Evolutionary conservation across 64 coral and sea anemone genomes (phyloP).

Genomic region (Montipora sp.): DNA sequence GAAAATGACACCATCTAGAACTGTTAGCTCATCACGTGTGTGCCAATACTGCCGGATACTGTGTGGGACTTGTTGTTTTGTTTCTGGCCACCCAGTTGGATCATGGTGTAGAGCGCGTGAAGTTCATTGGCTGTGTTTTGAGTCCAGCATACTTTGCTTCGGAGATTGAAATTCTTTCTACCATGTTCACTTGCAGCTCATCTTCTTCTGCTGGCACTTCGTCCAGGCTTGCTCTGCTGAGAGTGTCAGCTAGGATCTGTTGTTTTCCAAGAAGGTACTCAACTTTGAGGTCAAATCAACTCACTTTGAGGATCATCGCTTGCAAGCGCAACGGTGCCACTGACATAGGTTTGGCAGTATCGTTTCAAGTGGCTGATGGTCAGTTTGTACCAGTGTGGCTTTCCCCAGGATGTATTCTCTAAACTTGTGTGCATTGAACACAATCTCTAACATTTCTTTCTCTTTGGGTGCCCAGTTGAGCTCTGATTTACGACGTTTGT

Average conservation of each 20-base stretch:
- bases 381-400: slow-evolving; percentile 29
- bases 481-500: slow-evolving; percentile 48
- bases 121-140: slow-evolving; percentile 60
- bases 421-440: slow-evolving; percentile 65
- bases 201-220: slow-evolving; percentile 45
- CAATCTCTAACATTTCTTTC: slow-evolving; percentile 70
- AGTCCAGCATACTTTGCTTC: slow-evolving; percentile 56
- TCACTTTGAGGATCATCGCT: slow-evolving; percentile 65
- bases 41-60: slow-evolving; percentile 4
- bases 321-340: slow-evolving; percentile 59
- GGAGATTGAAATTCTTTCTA: slow-evolving; percentile 55
- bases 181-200: slow-evolving; percentile 51
- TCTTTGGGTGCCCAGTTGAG: slow-evolving; percentile 60
- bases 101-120: slow-evolving; percentile 30
- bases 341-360: slow-evolving; percentile 53
- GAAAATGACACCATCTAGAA: slow-evolving; percentile 20
- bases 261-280: slow-evolving; percentile 70
- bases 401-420: slow-evolving; percentile 68
- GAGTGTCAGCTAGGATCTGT: slow-evolving; percentile 58
- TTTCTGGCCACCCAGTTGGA: slow-evolving; percentile 46
- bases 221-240: slow-evolving; percentile 60
- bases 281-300: slow-evolving; percentile 57
- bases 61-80: slow-evolving; percentile 34
- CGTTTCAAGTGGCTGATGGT: slow-evolving; percentile 59
- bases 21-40: slow-evolving; percentile 43